Conservation (phyloP, 2,113 vertebrate genomes). For the Sceloporus tristichus region DNA sequence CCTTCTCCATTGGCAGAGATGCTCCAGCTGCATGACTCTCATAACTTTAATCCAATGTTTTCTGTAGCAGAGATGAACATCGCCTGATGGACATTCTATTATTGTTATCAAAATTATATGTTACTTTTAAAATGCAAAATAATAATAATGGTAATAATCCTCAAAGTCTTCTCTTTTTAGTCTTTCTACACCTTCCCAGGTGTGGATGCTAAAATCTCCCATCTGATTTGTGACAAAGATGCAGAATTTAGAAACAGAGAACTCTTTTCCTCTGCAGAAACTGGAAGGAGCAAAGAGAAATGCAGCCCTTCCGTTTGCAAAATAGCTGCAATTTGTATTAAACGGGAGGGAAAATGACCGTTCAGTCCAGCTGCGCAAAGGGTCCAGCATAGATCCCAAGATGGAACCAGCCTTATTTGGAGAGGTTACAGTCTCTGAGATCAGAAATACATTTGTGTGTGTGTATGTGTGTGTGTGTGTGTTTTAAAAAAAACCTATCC, state of each 20-base stretch:
- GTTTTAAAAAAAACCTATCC: not conserved
- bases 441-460: constrained; percentile 60
- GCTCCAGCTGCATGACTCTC: accelerated
- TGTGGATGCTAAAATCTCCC: not conserved
- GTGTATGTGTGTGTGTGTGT: constrained; percentile 47
- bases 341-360: not conserved
- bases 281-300: accelerated
- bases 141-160: not conserved
- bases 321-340: too few relatives aligned
- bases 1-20: not conserved
- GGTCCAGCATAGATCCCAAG: constrained; percentile 41
- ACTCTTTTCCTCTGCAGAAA: not conserved
- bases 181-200: not conserved
- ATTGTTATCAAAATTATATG: not conserved
- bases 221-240: not conserved
- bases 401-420: constrained; percentile 71
- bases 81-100: not conserved
- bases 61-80: not conserved
- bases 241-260: not conserved
- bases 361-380: constrained; percentile 59
- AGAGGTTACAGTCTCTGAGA: constrained; percentile 55
- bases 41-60: not conserved
- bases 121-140: not conserved
- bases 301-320: not conserved
- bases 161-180: not conserved